Conservation (phyloP, 2,797 vertebrate species). For the Melanotaenia pygmaea region DNA sequence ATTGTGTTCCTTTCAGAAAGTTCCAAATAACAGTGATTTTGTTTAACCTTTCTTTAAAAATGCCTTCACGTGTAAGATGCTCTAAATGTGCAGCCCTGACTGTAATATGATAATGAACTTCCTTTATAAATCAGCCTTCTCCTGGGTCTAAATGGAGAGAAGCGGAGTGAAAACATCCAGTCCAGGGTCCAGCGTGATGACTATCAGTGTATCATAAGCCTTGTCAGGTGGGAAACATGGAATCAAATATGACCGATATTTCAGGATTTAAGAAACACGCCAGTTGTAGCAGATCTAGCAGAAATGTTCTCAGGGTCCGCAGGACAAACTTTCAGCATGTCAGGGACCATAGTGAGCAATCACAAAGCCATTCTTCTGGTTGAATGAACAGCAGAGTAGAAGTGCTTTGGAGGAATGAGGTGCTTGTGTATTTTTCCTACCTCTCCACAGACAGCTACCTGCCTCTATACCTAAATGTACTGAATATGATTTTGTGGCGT, state of each 20-base stretch:
- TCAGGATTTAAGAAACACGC: slow-evolving; percentile 26
- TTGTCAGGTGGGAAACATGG: slow-evolving; percentile 4
- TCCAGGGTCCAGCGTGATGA: slow-evolving; percentile 43
- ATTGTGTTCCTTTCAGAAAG: neutral
- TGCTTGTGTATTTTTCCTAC: slow-evolving; percentile 74
- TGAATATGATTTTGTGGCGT: slow-evolving; percentile 48
- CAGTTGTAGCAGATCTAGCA: slow-evolving; percentile 11
- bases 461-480: slow-evolving; percentile 59
- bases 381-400: slow-evolving; percentile 19
- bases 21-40: neutral
- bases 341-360: slow-evolving; percentile 17
- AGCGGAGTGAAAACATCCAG: slow-evolving; percentile 31
- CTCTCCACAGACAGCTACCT: slow-evolving; percentile 69
- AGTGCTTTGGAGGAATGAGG: slow-evolving; percentile 54
- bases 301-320: slow-evolving; percentile 57
- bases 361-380: slow-evolving; percentile 51
- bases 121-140: slow-evolving; percentile 10
- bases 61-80: slow-evolving; percentile 7
- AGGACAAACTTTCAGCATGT: slow-evolving; percentile 18
- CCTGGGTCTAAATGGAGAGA: slow-evolving; percentile 14
- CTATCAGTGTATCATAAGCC: slow-evolving; percentile 37
- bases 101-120: slow-evolving; percentile 13
- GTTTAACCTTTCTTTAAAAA: neutral
- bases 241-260: slow-evolving; percentile 2
- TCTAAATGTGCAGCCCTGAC: slow-evolving; percentile 32